Conservation (phyloP, 2,888 invertebrate species). For the Pristionchus exspectatus region DNA sequence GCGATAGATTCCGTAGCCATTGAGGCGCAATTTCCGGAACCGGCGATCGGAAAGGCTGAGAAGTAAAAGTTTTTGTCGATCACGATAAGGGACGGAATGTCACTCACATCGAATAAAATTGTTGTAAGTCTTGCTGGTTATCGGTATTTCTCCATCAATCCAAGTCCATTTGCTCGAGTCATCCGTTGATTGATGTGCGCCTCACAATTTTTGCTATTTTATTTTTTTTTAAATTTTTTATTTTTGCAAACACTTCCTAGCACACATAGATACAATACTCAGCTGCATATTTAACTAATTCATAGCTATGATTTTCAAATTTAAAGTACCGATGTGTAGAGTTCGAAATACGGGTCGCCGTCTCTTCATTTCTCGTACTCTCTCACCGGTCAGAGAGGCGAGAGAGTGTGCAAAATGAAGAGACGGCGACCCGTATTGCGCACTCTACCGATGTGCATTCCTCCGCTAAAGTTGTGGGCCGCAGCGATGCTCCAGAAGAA, state of each 20-base stretch:
- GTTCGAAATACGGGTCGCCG: no score
- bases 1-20: not conserved
- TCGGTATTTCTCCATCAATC: not conserved
- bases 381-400: no score
- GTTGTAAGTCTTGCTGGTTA: not conserved
- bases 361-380: no score
- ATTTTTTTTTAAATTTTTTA: no score
- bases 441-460: conserved; percentile 25
- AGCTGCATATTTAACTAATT: not conserved
- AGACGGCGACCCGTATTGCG: no score
- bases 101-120: not conserved
- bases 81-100: no score
- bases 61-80: no score
- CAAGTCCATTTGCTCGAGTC: not conserved
- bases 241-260: no score
- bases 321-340: not conserved
- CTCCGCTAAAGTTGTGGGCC: not conserved
- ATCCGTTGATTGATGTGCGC: not conserved
- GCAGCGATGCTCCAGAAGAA: not conserved
- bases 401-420: no score
- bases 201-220: not conserved
- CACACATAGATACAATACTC: not conserved
- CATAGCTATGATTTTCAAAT: not conserved
- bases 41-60: not conserved
- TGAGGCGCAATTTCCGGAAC: not conserved